phyloP scores from a whole-genome alignment of 2,113 vertebrate genomes.

The Ictalurus punctatus region DNA sequence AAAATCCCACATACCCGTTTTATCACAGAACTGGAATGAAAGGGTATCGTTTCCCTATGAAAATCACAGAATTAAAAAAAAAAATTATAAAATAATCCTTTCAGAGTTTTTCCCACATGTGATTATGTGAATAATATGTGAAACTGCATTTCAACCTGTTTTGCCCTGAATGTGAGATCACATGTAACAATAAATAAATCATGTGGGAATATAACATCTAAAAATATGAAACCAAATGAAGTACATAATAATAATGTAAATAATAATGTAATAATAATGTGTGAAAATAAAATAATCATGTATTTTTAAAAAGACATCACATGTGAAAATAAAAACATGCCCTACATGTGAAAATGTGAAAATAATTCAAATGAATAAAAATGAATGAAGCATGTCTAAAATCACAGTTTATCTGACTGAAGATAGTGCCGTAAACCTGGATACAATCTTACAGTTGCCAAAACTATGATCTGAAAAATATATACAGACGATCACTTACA shows the following conservation, averaged over 20 bases:
- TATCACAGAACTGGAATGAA: slow-evolving; percentile 44
- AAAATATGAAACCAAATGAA: slow-evolving; percentile 21
- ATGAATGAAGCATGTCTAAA: not conserved
- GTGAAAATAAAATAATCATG: not conserved
- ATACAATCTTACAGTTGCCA: not conserved
- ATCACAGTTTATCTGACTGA: not conserved
- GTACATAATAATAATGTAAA: not conserved
- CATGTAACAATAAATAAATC: not conserved
- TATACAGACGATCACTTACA: slow-evolving; percentile 26
- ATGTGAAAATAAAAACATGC: not conserved
- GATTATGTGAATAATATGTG: not conserved
- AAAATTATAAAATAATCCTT: not conserved
- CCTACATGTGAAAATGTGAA: not conserved
- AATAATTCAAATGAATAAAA: not conserved
- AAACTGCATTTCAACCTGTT: not conserved
- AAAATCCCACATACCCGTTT: slow-evolving; percentile 28
- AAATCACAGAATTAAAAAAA: not conserved
- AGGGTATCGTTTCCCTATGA: not conserved
- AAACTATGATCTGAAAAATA: not conserved
- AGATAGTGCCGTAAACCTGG: not conserved
- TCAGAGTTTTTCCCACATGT: not conserved
- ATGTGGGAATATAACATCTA: not conserved
- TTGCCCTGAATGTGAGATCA: not conserved
- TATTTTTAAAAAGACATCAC: too few relatives aligned
- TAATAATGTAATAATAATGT: not conserved